Percentiles rank a stretch among this genome's conserved stretches.
Conservation (phyloP, 2,113 vertebrate genomes). For the Myrmophylax atrothorax region DNA sequence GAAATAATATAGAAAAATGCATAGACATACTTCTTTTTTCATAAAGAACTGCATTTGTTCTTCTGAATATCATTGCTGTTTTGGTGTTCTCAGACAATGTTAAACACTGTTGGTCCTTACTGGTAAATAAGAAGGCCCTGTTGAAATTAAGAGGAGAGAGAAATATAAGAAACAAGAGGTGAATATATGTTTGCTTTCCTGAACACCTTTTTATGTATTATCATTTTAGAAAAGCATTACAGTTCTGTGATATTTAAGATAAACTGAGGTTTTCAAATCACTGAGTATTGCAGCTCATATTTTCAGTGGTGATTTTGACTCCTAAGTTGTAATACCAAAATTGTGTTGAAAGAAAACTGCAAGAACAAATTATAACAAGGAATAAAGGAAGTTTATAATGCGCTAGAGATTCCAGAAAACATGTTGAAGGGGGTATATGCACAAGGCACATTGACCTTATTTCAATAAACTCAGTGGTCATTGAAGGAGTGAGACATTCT, state of each 20-base stretch:
- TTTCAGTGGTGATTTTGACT: background rate
- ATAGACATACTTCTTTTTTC: slow-evolving; percentile 66
- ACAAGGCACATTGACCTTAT: background rate
- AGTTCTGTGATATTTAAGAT: background rate
- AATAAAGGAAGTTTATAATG: background rate
- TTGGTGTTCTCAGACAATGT: slow-evolving; percentile 55
- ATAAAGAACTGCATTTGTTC: slow-evolving; percentile 51
- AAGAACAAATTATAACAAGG: background rate
- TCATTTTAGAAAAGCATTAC: background rate
- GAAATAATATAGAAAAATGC: background rate
- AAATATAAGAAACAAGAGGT: background rate
- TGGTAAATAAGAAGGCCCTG: slow-evolving; percentile 69
- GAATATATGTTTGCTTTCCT: background rate
- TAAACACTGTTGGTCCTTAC: slow-evolving; percentile 67
- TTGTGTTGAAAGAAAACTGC: background rate
- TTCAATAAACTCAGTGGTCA: background rate
- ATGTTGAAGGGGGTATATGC: background rate
- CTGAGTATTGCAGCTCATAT: background rate
- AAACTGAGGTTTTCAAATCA: background rate
- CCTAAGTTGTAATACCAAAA: background rate
- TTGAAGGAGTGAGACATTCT: background rate
- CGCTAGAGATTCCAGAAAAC: background rate
- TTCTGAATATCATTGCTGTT: slow-evolving; percentile 54
- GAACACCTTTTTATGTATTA: background rate
- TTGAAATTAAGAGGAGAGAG: slow-evolving; percentile 21